A percentile compares a stretch with the other conserved stretches of the same genome.
Evolutionary conservation across 2,113 vertebrate genomes (phyloP).

Genomic region (Brachypteracias leptosomus): DNA sequence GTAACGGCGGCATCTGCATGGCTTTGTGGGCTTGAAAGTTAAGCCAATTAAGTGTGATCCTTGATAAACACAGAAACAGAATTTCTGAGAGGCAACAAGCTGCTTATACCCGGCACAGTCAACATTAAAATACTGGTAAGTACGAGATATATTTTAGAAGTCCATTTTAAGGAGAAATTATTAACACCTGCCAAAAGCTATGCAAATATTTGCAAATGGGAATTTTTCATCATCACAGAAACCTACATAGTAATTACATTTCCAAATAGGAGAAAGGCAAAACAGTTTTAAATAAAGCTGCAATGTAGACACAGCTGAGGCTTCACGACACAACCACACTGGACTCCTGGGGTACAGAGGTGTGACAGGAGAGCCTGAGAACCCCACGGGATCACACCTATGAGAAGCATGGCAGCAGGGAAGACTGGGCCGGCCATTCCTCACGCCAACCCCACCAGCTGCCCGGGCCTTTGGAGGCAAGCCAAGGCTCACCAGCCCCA

Average conservation of each 20-base stretch:
- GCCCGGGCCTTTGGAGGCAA: neutral
- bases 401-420: neutral
- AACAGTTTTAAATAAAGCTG: rapidly evolving
- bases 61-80: neutral
- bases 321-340: rapidly evolving
- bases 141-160: neutral
- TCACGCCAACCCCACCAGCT: neutral
- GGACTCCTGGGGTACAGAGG: rapidly evolving
- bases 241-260: rapidly evolving
- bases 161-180: too few species aligned
- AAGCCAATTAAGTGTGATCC: neutral
- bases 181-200: neutral
- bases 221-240: rapidly evolving
- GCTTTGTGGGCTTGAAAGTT: too few species aligned
- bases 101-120: neutral
- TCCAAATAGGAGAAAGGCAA: neutral
- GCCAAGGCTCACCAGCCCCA: too few species aligned
- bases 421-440: neutral
- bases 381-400: neutral
- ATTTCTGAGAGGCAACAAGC: neutral
- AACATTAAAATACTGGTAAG: neutral
- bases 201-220: rapidly evolving
- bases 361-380: rapidly evolving
- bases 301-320: neutral
- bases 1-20: rapidly evolving